Conservation (phyloP, 2,888 invertebrate species). For the Steinernema scapterisci region DNA sequence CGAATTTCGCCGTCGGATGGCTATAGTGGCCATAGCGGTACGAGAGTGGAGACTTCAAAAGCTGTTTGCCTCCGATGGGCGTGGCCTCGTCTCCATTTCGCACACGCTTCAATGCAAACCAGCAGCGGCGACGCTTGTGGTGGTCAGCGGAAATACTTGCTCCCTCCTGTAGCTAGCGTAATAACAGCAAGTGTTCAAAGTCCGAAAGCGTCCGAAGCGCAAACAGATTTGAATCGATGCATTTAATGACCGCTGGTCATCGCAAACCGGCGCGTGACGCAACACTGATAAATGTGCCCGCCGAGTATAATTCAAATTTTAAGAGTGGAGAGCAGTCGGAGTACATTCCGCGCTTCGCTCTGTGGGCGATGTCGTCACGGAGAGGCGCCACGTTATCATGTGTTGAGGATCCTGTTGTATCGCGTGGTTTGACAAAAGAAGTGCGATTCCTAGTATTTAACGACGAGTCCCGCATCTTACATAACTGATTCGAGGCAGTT, state of each 20-base stretch:
- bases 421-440: too few relatives aligned
- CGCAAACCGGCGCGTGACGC: not conserved
- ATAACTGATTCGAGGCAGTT: too few relatives aligned
- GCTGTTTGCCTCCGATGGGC: conserved; percentile 19
- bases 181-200: conserved; percentile 7
- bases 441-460: too few relatives aligned
- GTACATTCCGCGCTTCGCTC: too few relatives aligned
- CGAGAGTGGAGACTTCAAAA: conserved; percentile 12
- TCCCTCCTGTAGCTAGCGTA: conserved; percentile 12
- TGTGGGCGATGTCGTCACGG: too few relatives aligned
- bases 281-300: not conserved
- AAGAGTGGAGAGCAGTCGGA: too few relatives aligned
- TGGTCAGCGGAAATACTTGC: not conserved
- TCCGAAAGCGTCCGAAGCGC: not conserved
- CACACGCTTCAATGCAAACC: conserved; percentile 30
- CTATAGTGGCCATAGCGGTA: conserved; percentile 9
- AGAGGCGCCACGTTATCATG: too few relatives aligned
- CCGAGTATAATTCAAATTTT: too few relatives aligned
- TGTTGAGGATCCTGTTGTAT: too few relatives aligned
- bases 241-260: conserved; percentile 13
- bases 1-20: conserved; percentile 9
- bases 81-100: conserved; percentile 7
- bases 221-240: conserved; percentile 14
- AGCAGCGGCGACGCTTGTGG: not conserved
- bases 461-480: too few relatives aligned